Evolutionary conservation across 2,113 vertebrate genomes (phyloP), one percentile per base, ranked within the genome.

Genomic region (Phrynosoma platyrhinos): DNA sequence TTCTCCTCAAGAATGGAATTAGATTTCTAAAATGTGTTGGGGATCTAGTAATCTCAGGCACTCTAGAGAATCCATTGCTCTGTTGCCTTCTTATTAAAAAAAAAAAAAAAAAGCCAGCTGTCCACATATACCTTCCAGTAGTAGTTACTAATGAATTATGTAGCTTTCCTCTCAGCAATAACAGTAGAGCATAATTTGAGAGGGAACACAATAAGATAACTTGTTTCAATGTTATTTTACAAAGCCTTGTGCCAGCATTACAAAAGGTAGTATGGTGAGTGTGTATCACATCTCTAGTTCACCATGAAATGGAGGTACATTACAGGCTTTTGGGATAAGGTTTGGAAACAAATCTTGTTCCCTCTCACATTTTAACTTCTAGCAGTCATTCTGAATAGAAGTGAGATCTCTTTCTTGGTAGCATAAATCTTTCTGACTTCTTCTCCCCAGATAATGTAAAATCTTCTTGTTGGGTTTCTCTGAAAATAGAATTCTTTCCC

Each of bases 341-440:
- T 55, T 87, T 89, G 12, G 30, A 82, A 88, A 90, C 85, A 87
- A 74, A 40, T 69, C 32, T 84, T 40, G 9, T 81, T 92, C 89
- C n/a, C 71, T 83, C 68, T 72, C 0, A 9, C 69, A 80, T 82
- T 92, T 86, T 64, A 91, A 90, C 88, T 9, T 80, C 36, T 0
- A 83, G 25, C 62, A 83, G 58, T 84, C 68, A n/a, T 77, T 88
- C 7, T 20, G 47, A 47, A 53, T 71, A 27, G 0, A 0, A 68
- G 71, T 88, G 58, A 14, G 64, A 4, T 71, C 30, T 52, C 23
- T 0, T 25, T 23, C 5, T 68, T 27, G 21, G 1, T 47, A 58
- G 66, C 75, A 42, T 69, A 83, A 42, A 83, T 90, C 78, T 89
- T 79, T 90, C 58, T 66, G 32, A 69, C 71, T 42, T 85, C 8